These are phyloP conservation scores for Ceratina japonica DNA, from an alignment of 1,140 invertebrate species.

Conservation along the genomic window DNA sequence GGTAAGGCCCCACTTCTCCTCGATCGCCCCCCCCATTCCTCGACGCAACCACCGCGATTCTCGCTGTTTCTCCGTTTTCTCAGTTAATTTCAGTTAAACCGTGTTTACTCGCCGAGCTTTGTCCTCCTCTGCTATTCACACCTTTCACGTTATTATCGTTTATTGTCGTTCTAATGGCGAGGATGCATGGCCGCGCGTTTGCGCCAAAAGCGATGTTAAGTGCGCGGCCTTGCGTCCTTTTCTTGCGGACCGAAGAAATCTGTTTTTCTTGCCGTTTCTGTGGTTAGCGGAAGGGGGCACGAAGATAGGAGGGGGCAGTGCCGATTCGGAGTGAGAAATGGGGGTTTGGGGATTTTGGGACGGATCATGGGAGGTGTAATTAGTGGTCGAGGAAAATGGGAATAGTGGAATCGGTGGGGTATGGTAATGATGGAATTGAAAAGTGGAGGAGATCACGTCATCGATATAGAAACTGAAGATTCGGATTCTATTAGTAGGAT, in stretches of 20 bases:
- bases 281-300: background rate
- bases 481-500: too few species aligned
- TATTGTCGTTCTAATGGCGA: constrained; percentile 33
- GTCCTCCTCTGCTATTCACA: background rate
- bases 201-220: constrained; percentile 6
- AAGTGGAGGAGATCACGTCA: too few species aligned
- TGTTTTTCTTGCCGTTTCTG: too few species aligned
- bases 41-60: constrained; percentile 14
- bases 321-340: background rate
- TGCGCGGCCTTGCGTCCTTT: constrained; percentile 12
- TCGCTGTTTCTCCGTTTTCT: constrained; percentile 51
- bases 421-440: background rate
- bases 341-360: background rate
- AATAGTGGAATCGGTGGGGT: too few species aligned
- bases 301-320: background rate
- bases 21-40: constrained; percentile 19
- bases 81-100: constrained; percentile 45
- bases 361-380: background rate
- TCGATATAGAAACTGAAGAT: too few species aligned
- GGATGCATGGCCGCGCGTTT: background rate
- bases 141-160: background rate
- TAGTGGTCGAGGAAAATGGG: background rate
- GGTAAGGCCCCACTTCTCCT: constrained; percentile 60
- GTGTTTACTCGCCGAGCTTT: constrained; percentile 49
- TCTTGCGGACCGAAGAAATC: background rate